Evolutionary conservation across 2,797 vertebrate species (phyloP).

Genomic region (Hippoglossus hippoglossus): DNA sequence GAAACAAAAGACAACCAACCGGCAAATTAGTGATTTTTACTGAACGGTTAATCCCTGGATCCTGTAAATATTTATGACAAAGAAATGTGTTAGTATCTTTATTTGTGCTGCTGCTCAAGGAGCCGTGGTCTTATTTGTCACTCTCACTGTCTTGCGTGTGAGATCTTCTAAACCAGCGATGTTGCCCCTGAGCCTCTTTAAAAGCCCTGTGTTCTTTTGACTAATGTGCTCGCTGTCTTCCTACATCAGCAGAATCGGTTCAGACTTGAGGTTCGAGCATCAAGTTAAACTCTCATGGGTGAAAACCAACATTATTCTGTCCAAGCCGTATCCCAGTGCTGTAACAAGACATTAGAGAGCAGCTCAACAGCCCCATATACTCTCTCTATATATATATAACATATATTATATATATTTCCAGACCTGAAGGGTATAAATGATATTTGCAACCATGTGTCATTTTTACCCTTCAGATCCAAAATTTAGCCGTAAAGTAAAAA

Average conservation of each 20-base stretch:
- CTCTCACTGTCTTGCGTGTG: background rate
- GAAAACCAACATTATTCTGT: conserved; percentile 33
- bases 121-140: conserved; percentile 14
- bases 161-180: too few relatives aligned
- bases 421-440: conserved; percentile 1
- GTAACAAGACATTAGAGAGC: conserved; percentile 23
- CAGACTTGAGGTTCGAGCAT: conserved; percentile 51
- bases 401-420: background rate
- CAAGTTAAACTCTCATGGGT: conserved; percentile 36
- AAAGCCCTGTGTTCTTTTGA: conserved; percentile 35
- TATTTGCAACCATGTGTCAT: conserved; percentile 4
- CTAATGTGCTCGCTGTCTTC: conserved; percentile 37
- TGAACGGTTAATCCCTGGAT: too few relatives aligned
- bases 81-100: conserved; percentile 18
- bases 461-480: conserved; percentile 19
- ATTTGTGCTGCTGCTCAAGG: conserved; percentile 30
- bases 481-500: conserved; percentile 24
- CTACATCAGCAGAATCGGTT: conserved; percentile 50
- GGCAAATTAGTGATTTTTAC: too few relatives aligned
- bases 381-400: conserved; percentile 13
- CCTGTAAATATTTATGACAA: too few relatives aligned
- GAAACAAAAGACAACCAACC: background rate
- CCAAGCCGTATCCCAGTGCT: conserved; percentile 18
- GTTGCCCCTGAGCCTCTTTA: conserved; percentile 32
- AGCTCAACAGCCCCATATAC: conserved; percentile 29